Evolutionary conservation across 2,113 vertebrate genomes (phyloP).

Genomic region (Tragulus kanchil): DNA sequence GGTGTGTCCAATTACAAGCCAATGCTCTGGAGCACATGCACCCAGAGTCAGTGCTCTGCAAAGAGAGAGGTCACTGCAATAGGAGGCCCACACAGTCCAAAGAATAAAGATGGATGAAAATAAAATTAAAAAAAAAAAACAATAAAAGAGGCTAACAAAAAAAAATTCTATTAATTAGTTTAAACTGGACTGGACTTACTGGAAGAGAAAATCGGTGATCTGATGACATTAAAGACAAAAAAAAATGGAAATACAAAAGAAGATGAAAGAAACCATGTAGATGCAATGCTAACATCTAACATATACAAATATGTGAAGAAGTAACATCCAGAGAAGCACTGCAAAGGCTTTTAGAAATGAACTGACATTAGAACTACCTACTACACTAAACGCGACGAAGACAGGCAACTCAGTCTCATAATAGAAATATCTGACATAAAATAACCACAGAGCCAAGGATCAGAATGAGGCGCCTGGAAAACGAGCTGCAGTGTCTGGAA

Average conservation of each 20-base stretch:
- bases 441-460: neutral
- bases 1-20: no score
- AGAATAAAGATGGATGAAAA: no score
- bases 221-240: neutral
- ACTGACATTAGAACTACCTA: neutral
- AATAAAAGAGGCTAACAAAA: no score
- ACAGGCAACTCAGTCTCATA: no score
- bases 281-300: neutral
- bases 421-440: no score
- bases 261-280: neutral
- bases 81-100: no score
- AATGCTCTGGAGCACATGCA: no score
- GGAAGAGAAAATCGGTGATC: neutral
- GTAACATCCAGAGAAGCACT: neutral
- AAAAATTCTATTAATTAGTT: neutral
- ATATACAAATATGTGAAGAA: neutral
- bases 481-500: neutral
- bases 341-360: neutral
- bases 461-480: neutral
- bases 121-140: no score
- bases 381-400: no score
- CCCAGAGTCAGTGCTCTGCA: no score
- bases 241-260: neutral
- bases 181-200: constrained; percentile 9
- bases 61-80: no score